Conservation (phyloP, 1,140 invertebrate species). For the Apolygus lucorum region DNA sequence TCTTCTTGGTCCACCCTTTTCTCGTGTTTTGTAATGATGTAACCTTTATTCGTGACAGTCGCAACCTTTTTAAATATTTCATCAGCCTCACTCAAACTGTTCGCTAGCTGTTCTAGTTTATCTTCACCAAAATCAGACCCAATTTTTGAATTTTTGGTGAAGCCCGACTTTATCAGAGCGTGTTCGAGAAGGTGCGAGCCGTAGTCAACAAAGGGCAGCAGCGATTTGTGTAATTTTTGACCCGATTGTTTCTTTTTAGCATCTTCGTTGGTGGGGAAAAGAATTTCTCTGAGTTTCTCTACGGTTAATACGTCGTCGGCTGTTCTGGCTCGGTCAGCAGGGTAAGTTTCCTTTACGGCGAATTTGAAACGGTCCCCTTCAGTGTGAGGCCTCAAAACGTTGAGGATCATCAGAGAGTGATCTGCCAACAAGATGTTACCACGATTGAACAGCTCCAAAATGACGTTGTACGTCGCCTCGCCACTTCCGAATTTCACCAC, state of each 20-base stretch:
- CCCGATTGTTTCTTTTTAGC: not conserved
- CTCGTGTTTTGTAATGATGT: constrained; percentile 79
- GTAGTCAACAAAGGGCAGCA: constrained; percentile 53
- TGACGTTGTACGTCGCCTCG: constrained; percentile 91
- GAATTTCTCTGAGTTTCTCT: not conserved
- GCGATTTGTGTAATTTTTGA: constrained; percentile 10
- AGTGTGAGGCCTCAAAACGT: constrained; percentile 85
- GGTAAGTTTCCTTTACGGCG: constrained; percentile 86
- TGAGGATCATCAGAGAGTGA: constrained; percentile 80
- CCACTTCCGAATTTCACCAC: constrained; percentile 90
- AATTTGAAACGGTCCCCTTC: constrained; percentile 65
- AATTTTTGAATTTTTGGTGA: constrained; percentile 49
- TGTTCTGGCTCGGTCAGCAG: constrained; percentile 59
- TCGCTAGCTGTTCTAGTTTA: constrained; percentile 54
- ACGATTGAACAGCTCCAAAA: constrained; percentile 92
- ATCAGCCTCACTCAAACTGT: constrained; percentile 62
- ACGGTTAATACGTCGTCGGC: not conserved
- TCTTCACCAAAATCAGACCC: constrained; percentile 31
- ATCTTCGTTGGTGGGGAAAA: not conserved
- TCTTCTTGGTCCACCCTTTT: constrained; percentile 50
- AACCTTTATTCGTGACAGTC: constrained; percentile 51
- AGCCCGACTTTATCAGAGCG: constrained; percentile 60
- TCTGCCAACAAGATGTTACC: constrained; percentile 96
- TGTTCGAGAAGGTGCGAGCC: constrained; percentile 87
- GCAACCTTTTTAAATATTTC: constrained; percentile 44